A percentile compares a stretch with the other conserved stretches of the same genome.
phyloP scores from a whole-genome alignment of 2,797 vertebrate genomes.

The Hippoglossus hippoglossus region DNA sequence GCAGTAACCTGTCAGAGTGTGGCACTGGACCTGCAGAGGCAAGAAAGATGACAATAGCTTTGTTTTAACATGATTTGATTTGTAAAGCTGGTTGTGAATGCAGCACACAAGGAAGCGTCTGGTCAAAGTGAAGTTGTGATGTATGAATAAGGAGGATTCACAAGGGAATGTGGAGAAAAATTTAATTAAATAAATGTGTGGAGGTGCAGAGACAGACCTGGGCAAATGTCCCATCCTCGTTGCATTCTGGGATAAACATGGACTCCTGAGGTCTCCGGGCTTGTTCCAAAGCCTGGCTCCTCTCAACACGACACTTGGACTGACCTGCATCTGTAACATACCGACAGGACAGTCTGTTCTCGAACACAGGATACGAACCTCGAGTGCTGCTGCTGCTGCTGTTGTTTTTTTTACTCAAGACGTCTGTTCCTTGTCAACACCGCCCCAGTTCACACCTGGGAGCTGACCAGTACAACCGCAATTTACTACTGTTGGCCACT shows the following conservation, averaged over 20 bases:
- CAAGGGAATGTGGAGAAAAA: background rate
- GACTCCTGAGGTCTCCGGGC: slow-evolving; percentile 94
- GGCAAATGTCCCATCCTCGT: slow-evolving; percentile 95
- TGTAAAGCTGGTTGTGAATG: too few relatives aligned
- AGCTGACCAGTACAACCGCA: slow-evolving; percentile 1
- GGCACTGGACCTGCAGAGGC: slow-evolving; percentile 93
- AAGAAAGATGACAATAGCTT: slow-evolving; percentile 1
- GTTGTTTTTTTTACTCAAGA: slow-evolving; percentile 7
- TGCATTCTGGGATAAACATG: slow-evolving; percentile 96
- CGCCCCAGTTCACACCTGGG: slow-evolving; percentile 36
- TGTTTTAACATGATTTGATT: background rate
- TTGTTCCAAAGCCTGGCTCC: slow-evolving; percentile 92
- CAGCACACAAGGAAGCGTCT: too few relatives aligned
- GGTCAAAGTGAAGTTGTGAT: background rate
- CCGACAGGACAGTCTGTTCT: slow-evolving; percentile 37
- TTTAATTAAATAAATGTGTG: background rate
- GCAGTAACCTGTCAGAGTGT: slow-evolving; percentile 98
- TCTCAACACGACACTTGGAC: slow-evolving; percentile 94
- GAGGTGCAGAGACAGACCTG: slow-evolving; percentile 82
- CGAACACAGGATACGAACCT: slow-evolving; percentile 10
- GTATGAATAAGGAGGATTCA: background rate
- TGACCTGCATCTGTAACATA: slow-evolving; percentile 88
- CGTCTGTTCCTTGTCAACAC: slow-evolving; percentile 29
- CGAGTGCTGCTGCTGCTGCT: background rate
- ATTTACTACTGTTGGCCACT: slow-evolving; percentile 22